Conservation (phyloP, 1,140 invertebrate species). For the Probaryconus sp. region DNA sequence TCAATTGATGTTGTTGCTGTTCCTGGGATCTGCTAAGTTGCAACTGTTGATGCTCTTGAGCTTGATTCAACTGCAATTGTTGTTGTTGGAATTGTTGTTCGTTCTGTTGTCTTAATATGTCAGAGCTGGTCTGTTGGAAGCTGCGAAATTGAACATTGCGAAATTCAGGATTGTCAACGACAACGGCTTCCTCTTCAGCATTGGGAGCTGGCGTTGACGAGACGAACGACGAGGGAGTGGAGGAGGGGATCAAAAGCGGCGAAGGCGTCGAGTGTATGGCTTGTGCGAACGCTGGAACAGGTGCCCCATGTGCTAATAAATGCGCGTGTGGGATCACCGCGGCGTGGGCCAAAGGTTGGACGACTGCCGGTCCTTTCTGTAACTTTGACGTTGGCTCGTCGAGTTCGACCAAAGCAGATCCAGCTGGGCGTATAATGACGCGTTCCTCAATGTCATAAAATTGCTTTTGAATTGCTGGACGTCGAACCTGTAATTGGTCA, state of each 20-base stretch:
- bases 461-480: constrained; percentile 83
- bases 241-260: constrained; percentile 52
- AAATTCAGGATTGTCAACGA: constrained; percentile 73
- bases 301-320: constrained; percentile 51
- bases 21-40: constrained; percentile 20
- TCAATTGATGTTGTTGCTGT: constrained; percentile 49
- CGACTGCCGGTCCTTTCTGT: constrained; percentile 78
- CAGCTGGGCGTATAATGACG: constrained; percentile 81
- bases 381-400: constrained; percentile 81
- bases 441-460: constrained; percentile 84
- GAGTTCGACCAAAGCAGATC: constrained; percentile 81
- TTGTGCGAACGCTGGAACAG: constrained; percentile 19
- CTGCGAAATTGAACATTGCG: constrained; percentile 57
- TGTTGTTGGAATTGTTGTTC: constrained; percentile 24
- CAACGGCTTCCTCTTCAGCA: constrained; percentile 67
- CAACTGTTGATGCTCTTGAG: neutral
- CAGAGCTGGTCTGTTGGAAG: constrained; percentile 33
- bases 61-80: constrained; percentile 18
- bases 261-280: constrained; percentile 43
- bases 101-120: constrained; percentile 30
- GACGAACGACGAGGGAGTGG: constrained; percentile 50
- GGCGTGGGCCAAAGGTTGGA: constrained; percentile 67
- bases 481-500: constrained; percentile 76
- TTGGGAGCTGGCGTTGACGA: constrained; percentile 55
- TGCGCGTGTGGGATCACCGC: constrained; percentile 58